Evolutionary conservation across 2,888 invertebrate species (phyloP).

Genomic region (Himalopsyche kuldschensis): DNA sequence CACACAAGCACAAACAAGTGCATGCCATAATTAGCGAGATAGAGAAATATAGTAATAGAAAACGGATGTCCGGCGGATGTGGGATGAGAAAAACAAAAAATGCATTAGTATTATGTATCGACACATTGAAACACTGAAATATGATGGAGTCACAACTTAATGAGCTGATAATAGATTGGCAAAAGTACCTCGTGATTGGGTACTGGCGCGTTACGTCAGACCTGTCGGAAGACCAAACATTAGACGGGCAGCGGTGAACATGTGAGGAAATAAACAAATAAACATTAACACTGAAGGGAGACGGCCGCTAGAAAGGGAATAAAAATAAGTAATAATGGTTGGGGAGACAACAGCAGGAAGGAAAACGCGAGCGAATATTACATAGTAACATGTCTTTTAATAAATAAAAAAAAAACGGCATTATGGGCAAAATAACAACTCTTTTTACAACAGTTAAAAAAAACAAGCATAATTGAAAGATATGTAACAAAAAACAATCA

Average conservation of each 20-base stretch:
- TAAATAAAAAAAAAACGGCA: not conserved
- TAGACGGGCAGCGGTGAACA: slow-evolving; percentile 20
- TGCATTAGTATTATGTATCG: slow-evolving; percentile 34
- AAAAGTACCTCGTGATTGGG: slow-evolving; percentile 37
- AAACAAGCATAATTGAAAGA: not conserved
- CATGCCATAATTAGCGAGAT: not conserved
- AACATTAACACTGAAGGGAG: not conserved
- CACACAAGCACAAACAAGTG: not conserved
- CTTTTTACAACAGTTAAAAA: not conserved
- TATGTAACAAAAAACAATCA: not conserved
- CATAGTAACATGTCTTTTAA: not conserved
- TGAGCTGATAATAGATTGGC: slow-evolving; percentile 26
- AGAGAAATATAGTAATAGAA: not conserved
- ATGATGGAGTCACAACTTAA: slow-evolving; percentile 22
- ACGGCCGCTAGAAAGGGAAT: not conserved
- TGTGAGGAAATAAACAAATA: not conserved
- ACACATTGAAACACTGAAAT: slow-evolving; percentile 30
- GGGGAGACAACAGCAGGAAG: not conserved
- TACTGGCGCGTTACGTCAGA: slow-evolving; percentile 37
- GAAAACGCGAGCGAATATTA: not conserved
- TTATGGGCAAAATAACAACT: not conserved
- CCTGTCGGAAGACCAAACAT: slow-evolving; percentile 40
- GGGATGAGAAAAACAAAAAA: slow-evolving; percentile 15
- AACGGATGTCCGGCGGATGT: not conserved
- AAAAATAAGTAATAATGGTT: not conserved